Percentiles rank a stretch among this genome's conserved stretches.
phyloP scores from a whole-genome alignment of 1,140 invertebrate species.

The Lasioglossum baleicum region DNA sequence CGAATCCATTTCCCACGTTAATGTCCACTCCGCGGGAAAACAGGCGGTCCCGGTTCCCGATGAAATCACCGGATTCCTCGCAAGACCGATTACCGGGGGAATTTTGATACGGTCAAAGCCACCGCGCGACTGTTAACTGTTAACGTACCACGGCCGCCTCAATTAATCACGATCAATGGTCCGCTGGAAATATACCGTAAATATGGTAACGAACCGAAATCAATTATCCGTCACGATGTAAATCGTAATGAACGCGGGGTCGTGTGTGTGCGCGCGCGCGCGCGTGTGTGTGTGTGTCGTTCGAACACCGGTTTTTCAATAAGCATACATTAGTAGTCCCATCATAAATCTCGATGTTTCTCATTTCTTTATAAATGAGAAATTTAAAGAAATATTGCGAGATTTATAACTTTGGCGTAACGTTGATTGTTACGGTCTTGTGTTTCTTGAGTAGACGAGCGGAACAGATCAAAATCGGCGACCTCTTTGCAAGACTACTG shows the following conservation, averaged over 20 bases:
- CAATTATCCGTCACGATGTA: conserved; percentile 12
- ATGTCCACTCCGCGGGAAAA: not conserved
- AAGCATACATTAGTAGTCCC: too few relatives aligned
- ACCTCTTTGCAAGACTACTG: too few relatives aligned
- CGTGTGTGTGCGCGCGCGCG: too few relatives aligned
- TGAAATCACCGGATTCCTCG: not conserved
- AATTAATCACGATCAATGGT: not conserved
- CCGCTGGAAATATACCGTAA: conserved; percentile 20
- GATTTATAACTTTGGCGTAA: too few relatives aligned
- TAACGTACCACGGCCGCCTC: conserved; percentile 9
- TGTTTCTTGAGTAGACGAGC: too few relatives aligned
- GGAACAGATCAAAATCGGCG: too few relatives aligned
- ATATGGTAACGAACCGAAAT: conserved; percentile 14
- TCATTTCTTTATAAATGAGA: too few relatives aligned
- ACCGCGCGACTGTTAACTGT: conserved; percentile 3
- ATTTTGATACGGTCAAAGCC: conserved; percentile 14
- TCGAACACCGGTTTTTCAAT: too few relatives aligned
- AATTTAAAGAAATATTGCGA: too few relatives aligned
- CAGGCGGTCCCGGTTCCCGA: not conserved
- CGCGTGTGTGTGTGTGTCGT: too few relatives aligned
- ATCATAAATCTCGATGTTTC: too few relatives aligned
- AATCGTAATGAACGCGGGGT: not conserved
- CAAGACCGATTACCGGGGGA: not conserved
- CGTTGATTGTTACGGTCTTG: too few relatives aligned
- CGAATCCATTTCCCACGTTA: conserved; percentile 5